Base-by-base conservation (phyloP, 1,140 invertebrate species). In the Orchesella cincta region DNA sequence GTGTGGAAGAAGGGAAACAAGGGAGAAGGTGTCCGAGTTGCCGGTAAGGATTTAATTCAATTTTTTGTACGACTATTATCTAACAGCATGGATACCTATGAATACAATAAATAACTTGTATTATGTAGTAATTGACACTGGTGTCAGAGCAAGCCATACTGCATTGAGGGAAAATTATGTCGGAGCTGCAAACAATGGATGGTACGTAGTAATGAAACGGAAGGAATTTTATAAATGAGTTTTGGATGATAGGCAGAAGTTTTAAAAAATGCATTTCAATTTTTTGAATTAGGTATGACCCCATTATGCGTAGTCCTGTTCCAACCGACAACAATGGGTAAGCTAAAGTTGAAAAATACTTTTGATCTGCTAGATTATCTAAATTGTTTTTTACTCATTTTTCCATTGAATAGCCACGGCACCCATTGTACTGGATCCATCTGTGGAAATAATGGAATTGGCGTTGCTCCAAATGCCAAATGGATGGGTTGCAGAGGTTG, bases 401-500 rank as follows among this genome's bases (percentile, higher is more conserved):
- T 8, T 57, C 26, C 14, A 26, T 57, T n/a, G 29, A 31, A 31
- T n/a, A 67, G 76, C 46, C 76, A 77, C 51, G 76, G 76, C 64
- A 77, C 72, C 14, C 76, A 77, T 54, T 46, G 34, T 23, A 74
- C 70, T 8, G 76, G 76, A n/a, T 74, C 76, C 23, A 77, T 77
- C 26, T 31, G 23, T 20, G 71, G 76, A 16, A 39, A 26, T 5
- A 62, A 64, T 23, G 71, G 73, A 16, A 74, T 77, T 73, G 76
- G 76, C 28, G 76, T 77, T 12, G 76, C 76, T 23, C 76, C 76
- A 34, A 52, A 20, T 14, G 52, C 70, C 1, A 35, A 71, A 54
- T 79, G 78, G 78, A 35, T 72, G 54, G 75, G 75, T 8, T 79
- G 78, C 33, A 64, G 62, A 33, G 76, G 73, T 8, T 67, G 62